phyloP scores from a whole-genome alignment of 2,797 vertebrate genomes.

The Pteropus rufus region DNA sequence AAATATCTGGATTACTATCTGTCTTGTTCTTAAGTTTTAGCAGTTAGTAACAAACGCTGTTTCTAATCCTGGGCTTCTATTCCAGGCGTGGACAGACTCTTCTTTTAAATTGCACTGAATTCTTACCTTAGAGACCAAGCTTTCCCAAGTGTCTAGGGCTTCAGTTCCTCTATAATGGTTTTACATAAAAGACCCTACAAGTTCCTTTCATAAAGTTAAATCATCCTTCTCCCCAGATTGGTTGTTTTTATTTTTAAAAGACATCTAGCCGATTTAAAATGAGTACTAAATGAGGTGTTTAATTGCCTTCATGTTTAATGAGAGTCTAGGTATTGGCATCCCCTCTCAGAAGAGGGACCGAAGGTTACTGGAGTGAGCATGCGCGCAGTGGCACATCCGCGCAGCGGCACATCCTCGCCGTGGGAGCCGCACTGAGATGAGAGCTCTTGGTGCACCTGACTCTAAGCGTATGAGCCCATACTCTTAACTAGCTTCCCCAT shows the following conservation, averaged over 20 bases:
- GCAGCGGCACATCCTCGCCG: neutral
- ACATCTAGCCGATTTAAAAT: neutral
- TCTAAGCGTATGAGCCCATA: rapidly evolving
- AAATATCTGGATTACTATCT: neutral
- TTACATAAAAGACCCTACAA: neutral
- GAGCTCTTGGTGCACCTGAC: rapidly evolving
- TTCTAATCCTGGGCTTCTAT: neutral
- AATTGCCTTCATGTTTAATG: neutral
- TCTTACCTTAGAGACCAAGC: neutral
- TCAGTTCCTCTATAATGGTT: neutral
- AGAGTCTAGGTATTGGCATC: neutral
- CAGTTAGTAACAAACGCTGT: neutral
- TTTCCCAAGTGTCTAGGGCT: neutral
- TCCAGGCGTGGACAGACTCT: neutral
- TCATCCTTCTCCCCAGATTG: neutral
- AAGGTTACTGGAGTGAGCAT: neutral
- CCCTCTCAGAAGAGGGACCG: rapidly evolving
- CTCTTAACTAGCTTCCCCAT: neutral
- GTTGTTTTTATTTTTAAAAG: neutral
- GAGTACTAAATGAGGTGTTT: neutral
- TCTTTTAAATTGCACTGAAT: neutral
- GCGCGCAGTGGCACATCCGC: neutral
- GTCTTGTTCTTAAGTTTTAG: neutral
- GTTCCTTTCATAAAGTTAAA: neutral
- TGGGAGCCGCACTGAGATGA: rapidly evolving